These are phyloP conservation scores for Synanthedon andrenaeformis DNA, from an alignment of 2,888 invertebrate genomes.

Conservation along the genomic window DNA sequence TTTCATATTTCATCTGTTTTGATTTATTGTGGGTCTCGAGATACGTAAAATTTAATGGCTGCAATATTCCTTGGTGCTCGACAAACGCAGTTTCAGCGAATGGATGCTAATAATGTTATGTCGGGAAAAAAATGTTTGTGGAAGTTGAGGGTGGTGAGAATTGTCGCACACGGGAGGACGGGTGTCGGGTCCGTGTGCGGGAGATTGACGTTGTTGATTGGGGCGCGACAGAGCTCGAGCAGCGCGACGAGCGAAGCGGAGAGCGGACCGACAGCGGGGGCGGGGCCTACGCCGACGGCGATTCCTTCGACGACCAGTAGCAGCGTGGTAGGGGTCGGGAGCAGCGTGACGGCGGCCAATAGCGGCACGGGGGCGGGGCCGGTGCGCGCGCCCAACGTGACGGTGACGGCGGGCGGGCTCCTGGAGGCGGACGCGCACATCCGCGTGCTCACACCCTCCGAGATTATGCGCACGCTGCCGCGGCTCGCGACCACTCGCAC, in stretches of 20 bases:
- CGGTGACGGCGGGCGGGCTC: slow-evolving; percentile 74
- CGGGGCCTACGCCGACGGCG: slow-evolving; percentile 14
- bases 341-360: slow-evolving; percentile 15
- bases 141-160: too few relatives aligned
- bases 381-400: slow-evolving; percentile 77
- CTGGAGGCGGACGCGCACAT: slow-evolving; percentile 82
- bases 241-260: slow-evolving; percentile 16
- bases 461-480: slow-evolving; percentile 92
- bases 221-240: slow-evolving; percentile 47
- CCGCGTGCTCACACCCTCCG: slow-evolving; percentile 88
- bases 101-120: too few relatives aligned
- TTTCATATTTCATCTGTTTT: too few relatives aligned
- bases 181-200: background rate
- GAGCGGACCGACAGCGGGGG: slow-evolving; percentile 7
- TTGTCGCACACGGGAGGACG: background rate
- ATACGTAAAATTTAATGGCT: too few relatives aligned
- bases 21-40: too few relatives aligned
- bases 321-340: slow-evolving; percentile 15
- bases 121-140: too few relatives aligned
- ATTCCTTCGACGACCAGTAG: slow-evolving; percentile 11
- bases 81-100: too few relatives aligned
- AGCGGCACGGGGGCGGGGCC: slow-evolving; percentile 15
- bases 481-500: slow-evolving; percentile 78
- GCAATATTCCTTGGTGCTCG: too few relatives aligned
- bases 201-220: slow-evolving; percentile 22